Conservation (phyloP, 2,113 vertebrate species). For the Oostethus manadensis region DNA sequence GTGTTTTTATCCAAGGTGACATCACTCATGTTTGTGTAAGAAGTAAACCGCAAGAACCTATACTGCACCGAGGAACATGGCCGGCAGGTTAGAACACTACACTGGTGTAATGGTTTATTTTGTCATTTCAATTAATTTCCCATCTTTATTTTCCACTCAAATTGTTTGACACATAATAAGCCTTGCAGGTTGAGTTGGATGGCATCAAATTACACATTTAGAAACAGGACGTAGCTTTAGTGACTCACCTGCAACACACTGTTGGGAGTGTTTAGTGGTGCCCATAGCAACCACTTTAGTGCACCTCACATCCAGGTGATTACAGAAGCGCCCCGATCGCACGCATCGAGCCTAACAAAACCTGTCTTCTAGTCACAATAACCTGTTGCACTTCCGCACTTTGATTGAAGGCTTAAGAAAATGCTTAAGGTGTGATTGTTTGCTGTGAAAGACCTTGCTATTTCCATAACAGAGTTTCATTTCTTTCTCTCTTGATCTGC, state of each 20-base stretch:
- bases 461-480: background rate
- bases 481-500: background rate
- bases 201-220: too few relatives aligned
- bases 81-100: too few relatives aligned
- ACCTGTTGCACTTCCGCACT: slow-evolving; percentile 6
- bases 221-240: background rate
- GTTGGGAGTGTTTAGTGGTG: slow-evolving; percentile 47
- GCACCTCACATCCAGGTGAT: slow-evolving; percentile 2
- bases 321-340: slow-evolving; percentile 32
- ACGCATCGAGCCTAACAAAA: slow-evolving; percentile 3
- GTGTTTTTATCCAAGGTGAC: too few relatives aligned
- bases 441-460: background rate
- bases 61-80: too few relatives aligned
- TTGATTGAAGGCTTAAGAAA: slow-evolving; percentile 13
- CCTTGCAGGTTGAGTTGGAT: too few relatives aligned
- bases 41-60: too few relatives aligned
- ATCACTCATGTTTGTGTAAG: too few relatives aligned
- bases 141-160: too few relatives aligned
- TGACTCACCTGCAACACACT: slow-evolving; percentile 15
- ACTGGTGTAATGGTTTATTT: too few relatives aligned
- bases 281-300: slow-evolving; percentile 46
- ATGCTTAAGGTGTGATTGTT: background rate
- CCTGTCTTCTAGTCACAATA: slow-evolving; percentile 11
- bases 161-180: background rate
- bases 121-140: too few relatives aligned